phyloP scores from a whole-genome alignment of 2,888 invertebrate species.

The Eristalis pertinax region DNA sequence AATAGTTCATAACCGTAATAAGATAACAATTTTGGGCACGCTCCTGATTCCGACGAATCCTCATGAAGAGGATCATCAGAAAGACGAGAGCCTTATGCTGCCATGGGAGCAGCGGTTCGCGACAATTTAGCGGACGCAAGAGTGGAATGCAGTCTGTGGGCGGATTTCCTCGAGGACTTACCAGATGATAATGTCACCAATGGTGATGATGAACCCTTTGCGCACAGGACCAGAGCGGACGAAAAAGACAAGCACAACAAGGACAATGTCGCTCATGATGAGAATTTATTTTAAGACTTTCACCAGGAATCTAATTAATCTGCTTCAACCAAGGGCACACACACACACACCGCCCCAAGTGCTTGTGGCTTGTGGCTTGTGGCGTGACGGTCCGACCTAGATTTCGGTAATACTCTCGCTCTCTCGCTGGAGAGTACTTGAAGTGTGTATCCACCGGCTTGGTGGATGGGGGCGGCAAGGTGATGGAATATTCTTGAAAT shows the following conservation, averaged over 20 bases:
- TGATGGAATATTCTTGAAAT: neutral
- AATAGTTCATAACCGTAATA: conserved; percentile 18
- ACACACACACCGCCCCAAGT: neutral
- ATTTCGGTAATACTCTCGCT: neutral
- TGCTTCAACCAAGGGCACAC: neutral
- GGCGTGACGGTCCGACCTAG: neutral
- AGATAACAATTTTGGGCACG: conserved; percentile 23
- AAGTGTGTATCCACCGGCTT: neutral
- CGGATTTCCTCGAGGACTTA: conserved; percentile 16
- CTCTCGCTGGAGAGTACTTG: neutral
- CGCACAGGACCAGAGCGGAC: neutral
- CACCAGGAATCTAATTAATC: neutral
- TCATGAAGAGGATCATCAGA: neutral
- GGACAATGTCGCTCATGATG: conserved; percentile 15
- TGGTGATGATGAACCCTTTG: neutral
- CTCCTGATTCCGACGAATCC: neutral
- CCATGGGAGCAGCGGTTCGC: neutral
- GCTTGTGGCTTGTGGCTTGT: neutral
- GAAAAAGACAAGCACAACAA: neutral
- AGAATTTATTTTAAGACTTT: conserved; percentile 20
- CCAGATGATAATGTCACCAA: conserved; percentile 1
- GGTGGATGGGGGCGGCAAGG: neutral
- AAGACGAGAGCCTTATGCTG: neutral
- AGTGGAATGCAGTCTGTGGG: conserved; percentile 17
- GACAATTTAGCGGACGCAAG: conserved; percentile 10